Evolutionary conservation across 2,888 invertebrate genomes (phyloP).

Genomic region (Drosophila koepferae): DNA sequence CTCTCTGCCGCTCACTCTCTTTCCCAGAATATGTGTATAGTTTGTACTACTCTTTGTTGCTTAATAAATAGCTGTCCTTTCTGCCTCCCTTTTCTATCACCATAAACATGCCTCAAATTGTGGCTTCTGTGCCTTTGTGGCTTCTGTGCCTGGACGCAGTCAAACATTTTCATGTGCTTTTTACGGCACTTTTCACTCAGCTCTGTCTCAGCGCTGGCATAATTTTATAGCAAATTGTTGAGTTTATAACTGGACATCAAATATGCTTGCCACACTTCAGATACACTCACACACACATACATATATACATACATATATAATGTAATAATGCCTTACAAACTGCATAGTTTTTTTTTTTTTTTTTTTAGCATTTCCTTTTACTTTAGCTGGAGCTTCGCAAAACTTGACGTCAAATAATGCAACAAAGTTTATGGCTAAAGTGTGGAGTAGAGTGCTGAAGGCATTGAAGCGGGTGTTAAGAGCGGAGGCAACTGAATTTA

Average conservation of each 20-base stretch:
- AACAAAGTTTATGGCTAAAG: constrained; percentile 53
- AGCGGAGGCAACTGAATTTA: neutral
- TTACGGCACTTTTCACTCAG: constrained; percentile 68
- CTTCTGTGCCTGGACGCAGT: constrained; percentile 30
- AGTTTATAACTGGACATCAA: constrained; percentile 63
- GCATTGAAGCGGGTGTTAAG: neutral
- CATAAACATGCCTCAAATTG: constrained; percentile 71
- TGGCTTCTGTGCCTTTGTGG: constrained; percentile 59
- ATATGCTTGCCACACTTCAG: constrained; percentile 48
- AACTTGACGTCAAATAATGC: constrained; percentile 63
- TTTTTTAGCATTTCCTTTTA: constrained; percentile 15
- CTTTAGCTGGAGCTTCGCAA: constrained; percentile 27
- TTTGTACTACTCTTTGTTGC: constrained; percentile 28
- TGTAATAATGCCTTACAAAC: constrained; percentile 1
- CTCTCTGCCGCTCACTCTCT: neutral
- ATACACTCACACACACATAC: constrained; percentile 40
- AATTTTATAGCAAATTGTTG: constrained; percentile 74
- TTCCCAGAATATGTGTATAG: neutral
- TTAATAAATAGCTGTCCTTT: constrained; percentile 54
- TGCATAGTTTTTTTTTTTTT: constrained; percentile 20
- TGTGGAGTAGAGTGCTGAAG: constrained; percentile 7
- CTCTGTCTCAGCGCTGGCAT: constrained; percentile 53
- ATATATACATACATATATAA: constrained; percentile 19
- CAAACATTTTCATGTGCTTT: constrained; percentile 65
- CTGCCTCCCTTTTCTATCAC: constrained; percentile 27